Conservation (phyloP, 2,888 invertebrate species). For the Plebejus argus region DNA sequence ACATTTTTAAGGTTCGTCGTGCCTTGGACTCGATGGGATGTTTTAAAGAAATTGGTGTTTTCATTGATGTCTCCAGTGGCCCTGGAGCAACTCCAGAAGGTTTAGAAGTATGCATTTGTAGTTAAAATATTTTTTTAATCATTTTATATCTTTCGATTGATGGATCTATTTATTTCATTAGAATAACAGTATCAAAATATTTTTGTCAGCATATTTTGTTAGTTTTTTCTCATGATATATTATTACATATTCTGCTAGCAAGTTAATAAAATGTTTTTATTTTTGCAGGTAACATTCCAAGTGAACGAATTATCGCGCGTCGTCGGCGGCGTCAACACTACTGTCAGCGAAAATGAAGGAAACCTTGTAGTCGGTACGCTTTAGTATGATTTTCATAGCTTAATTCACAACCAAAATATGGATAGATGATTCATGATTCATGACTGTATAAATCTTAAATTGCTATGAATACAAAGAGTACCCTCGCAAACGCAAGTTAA, state of each 20-base stretch:
- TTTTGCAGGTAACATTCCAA: conserved; percentile 88
- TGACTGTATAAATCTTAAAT: too few relatives aligned
- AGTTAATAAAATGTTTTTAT: conserved; percentile 31
- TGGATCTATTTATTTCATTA: too few relatives aligned
- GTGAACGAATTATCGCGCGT: conserved; percentile 92
- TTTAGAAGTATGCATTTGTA: conserved; percentile 82
- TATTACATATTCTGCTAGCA: neutral
- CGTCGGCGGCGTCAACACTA: conserved; percentile 91
- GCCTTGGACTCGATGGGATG: conserved; percentile 92
- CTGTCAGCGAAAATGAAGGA: conserved; percentile 95
- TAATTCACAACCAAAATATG: too few relatives aligned
- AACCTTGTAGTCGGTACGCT: conserved; percentile 84
- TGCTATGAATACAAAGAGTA: too few relatives aligned
- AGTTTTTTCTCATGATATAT: too few relatives aligned
- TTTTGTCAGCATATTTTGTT: too few relatives aligned
- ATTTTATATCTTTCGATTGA: neutral
- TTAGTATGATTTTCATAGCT: too few relatives aligned
- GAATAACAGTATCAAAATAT: too few relatives aligned
- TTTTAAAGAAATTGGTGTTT: conserved; percentile 91
- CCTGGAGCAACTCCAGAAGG: conserved; percentile 88
- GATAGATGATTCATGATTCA: too few relatives aligned
- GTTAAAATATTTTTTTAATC: neutral
- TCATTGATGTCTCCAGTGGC: conserved; percentile 93
- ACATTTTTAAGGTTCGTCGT: conserved; percentile 82
- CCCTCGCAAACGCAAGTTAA: too few relatives aligned